Evolutionary conservation across 2,888 invertebrate genomes (phyloP), one percentile per base, ranked within the genome.

Genomic region (Craniophora ligustri): DNA sequence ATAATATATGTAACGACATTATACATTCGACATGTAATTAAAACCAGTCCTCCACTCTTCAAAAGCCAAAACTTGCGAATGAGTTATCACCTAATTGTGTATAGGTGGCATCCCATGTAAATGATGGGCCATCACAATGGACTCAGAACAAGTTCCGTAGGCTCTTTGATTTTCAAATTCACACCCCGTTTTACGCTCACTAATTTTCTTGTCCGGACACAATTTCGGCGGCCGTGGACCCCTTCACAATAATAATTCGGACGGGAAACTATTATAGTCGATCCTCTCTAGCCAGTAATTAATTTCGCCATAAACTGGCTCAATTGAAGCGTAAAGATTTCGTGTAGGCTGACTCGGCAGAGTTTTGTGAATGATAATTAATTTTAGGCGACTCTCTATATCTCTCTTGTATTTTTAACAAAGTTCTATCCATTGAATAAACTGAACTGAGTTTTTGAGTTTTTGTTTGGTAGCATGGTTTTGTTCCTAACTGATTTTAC

Each of bases 171-270:
- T 92, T 85, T 84, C 87, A 88, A 90, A 91, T 91, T 91, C 91
- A 87, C 92, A 92, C 92, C 92, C 93, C 83, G 91, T 88, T 92
- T 92, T 89, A 92, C 92, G 92, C 92, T 91, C 88, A 91, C 88
- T 92, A 93, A 93, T 93, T 93, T 93, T 92, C 92, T 93, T 92
- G 91, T 91, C 91, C 92, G 92, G 92, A 91, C 92, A 92, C 91
- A 92, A 91, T 92, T 91, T 88, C 82, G 86, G 72, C 81, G 83
- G 78, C 73, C 59, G 65, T 68, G 67, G 72, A 67, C 70, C 82
- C 90, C 88, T 86, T 88, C 92, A 88, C 88, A 89, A 92, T 92
- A 91, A 92, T 91, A 92, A 91, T 92, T 90, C 90, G 84, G 84
- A 81, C 78, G 86, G 84, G 90, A 91, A 93, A 92, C 92, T 93